Conservation (phyloP, 2,888 invertebrate genomes). For the Electrophaes corylata region DNA sequence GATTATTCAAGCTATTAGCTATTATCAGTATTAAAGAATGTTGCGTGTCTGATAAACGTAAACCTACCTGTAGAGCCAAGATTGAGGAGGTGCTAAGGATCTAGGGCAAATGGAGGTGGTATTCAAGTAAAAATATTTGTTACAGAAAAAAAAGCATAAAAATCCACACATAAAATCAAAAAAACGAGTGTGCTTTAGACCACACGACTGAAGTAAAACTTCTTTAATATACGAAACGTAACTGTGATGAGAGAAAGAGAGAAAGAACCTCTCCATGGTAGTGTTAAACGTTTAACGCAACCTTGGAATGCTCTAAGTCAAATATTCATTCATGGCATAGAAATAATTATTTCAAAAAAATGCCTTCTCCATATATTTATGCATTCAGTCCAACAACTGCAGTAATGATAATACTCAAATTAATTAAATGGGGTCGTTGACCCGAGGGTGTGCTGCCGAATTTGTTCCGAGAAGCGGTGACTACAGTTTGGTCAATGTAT, state of each 20-base stretch:
- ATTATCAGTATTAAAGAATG: constrained; percentile 28
- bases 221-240: too few species aligned
- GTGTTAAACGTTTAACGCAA: too few species aligned
- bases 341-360: too few species aligned
- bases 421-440: constrained; percentile 62
- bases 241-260: too few species aligned
- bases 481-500: constrained; percentile 19
- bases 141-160: too few species aligned
- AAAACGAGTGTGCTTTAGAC: too few species aligned
- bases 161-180: too few species aligned
- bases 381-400: constrained; percentile 35
- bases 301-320: too few species aligned
- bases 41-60: constrained; percentile 49
- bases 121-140: too few species aligned
- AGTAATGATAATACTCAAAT: constrained; percentile 55
- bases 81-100: constrained; percentile 1
- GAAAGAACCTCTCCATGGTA: too few species aligned
- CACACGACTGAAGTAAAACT: too few species aligned
- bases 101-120: constrained; percentile 16
- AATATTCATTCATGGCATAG: too few species aligned
- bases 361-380: constrained; percentile 43
- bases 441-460: constrained; percentile 38
- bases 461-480: constrained; percentile 34
- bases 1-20: constrained; percentile 27
- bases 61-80: constrained; percentile 35